Evolutionary conservation across 1,140 invertebrate species (phyloP).

Genomic region (Psix sp.): DNA sequence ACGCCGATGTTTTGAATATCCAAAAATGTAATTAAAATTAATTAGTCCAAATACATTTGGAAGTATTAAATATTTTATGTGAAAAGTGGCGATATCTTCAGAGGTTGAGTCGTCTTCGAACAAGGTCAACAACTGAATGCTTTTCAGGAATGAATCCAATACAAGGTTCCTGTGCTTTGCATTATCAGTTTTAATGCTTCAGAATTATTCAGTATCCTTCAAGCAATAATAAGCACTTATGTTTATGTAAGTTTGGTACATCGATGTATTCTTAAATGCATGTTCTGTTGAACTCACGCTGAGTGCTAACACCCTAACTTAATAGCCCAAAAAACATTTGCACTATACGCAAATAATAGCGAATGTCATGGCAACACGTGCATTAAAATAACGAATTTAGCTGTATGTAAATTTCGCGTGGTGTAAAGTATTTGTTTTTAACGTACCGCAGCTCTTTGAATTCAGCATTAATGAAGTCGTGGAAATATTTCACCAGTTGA

Average conservation of each 20-base stretch:
- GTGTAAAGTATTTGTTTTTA: slow-evolving; percentile 41
- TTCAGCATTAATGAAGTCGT: slow-evolving; percentile 30
- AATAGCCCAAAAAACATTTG: slow-evolving; percentile 15
- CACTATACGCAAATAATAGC: neutral
- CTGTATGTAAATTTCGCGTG: slow-evolving; percentile 11
- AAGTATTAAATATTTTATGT: no score
- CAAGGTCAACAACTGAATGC: slow-evolving; percentile 27
- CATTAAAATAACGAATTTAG: slow-evolving; percentile 34
- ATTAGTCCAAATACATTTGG: no score
- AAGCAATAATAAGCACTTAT: no score
- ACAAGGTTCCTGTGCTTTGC: slow-evolving; percentile 8
- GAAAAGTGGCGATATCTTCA: no score
- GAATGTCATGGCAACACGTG: slow-evolving; percentile 11
- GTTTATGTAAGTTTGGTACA: no score
- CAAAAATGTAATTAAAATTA: no score
- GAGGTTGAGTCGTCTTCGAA: slow-evolving; percentile 5
- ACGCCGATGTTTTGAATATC: no score
- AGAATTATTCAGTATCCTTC: slow-evolving; percentile 1
- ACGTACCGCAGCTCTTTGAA: slow-evolving; percentile 21
- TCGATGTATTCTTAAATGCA: no score
- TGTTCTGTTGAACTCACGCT: no score
- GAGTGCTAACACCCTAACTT: no score
- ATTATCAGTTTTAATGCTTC: slow-evolving; percentile 14
- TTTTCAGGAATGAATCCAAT: slow-evolving; percentile 24
- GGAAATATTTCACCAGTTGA: slow-evolving; percentile 16